A percentile compares a stretch with the other conserved stretches of the same genome.
phyloP scores from a whole-genome alignment of 1,140 invertebrate genomes.

The Glossosoma conforme region DNA sequence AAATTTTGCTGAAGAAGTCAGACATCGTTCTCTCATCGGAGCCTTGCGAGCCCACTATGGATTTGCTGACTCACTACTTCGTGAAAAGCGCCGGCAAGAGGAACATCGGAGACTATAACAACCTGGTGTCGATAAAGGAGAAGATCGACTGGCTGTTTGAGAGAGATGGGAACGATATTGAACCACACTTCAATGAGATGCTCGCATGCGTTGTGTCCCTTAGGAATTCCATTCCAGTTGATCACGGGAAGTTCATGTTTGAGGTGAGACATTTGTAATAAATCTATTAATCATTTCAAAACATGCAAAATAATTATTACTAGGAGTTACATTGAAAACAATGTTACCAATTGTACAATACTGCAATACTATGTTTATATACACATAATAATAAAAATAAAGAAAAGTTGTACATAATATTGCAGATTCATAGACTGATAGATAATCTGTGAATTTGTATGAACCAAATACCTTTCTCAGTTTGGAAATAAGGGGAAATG shows the following conservation, averaged over 20 bases:
- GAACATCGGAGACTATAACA: constrained; percentile 23
- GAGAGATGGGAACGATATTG: constrained; percentile 10
- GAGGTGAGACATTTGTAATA: constrained; percentile 20
- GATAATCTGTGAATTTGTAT: no score
- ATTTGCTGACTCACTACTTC: constrained; percentile 24
- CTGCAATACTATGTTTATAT: constrained; percentile 33
- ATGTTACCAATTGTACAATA: constrained; percentile 36
- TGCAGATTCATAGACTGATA: no score
- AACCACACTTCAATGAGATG: constrained; percentile 19
- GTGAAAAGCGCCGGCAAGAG: constrained; percentile 15
- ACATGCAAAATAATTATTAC: background rate
- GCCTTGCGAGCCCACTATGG: constrained; percentile 21
- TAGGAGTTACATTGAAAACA: constrained; percentile 37
- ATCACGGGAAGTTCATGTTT: constrained; percentile 21
- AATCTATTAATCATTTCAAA: background rate
- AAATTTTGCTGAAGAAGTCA: constrained; percentile 25
- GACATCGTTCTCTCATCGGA: constrained; percentile 4
- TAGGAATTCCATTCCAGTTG: constrained; percentile 15
- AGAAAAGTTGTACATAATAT: constrained; percentile 33
- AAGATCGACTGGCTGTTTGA: constrained; percentile 28
- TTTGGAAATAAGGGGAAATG: no score
- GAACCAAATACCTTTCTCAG: no score
- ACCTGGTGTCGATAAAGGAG: constrained; percentile 19
- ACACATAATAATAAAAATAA: constrained; percentile 35
- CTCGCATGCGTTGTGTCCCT: constrained; percentile 19